Evolutionary conservation across 1,140 invertebrate species (phyloP), one percentile per base, ranked within the genome.

Genomic region (Hirudo medicinalis): DNA sequence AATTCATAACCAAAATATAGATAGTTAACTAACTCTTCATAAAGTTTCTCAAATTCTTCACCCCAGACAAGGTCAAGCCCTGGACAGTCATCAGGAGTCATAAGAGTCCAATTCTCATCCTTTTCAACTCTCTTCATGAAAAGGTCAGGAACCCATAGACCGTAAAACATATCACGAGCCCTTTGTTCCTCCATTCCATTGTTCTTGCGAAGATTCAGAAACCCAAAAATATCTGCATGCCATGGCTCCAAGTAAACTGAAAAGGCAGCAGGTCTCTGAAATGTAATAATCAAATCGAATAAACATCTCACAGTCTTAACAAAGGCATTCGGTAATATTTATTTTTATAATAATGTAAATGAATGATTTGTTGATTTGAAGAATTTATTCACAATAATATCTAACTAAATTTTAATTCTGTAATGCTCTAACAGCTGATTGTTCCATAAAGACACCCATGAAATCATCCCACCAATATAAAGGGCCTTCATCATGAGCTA

Each of bases 191-290:
- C 95, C 29, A 4, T 32, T 54, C 92, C 93, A 68, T 90, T 76
- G 80, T 96, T 96, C 78, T 93, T 95, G 75, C 89, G 91, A 36
- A 95, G 81, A 79, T 94, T 89, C 54, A 96, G 81, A 82, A 95
- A 96, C 72, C 94, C 91, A 80, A 95, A 92, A 67, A 97, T 86
- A 82, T 97, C 94, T 0, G 92, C 88, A 84, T 99, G 97, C 97
- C 97, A 99, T 3, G 97, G 96, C 81, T 99, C 97, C 32, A 99
- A 78, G 79, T 99, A 99, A 72, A 99, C 89, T 20, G 96, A 93
- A 86, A 97, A 97, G n/a, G 95, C 94, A 49, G 95, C 94, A n/a
- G 95, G 94, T 75, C 94, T 84, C 86, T 87, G 75, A n/a, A 79
- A 75, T 36, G 67, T 20, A 70, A 8, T 63, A 32, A 25, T 49